Conservation (phyloP, 1,140 invertebrate genomes). For the Lethocerus indicus region DNA sequence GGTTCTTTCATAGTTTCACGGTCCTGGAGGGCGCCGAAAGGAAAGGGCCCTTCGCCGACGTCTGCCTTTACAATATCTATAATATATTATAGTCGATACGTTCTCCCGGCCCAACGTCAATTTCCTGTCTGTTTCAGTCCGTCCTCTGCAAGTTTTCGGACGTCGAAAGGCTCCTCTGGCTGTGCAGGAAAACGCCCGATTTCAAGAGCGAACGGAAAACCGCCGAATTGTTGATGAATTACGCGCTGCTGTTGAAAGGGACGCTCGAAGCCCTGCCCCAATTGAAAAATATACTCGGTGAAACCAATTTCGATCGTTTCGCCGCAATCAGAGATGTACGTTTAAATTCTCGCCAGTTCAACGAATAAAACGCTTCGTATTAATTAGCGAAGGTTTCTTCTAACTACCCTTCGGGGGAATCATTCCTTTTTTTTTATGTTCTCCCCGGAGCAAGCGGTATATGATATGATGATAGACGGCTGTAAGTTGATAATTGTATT, state of each 20-base stretch:
- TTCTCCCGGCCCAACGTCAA: too few species aligned
- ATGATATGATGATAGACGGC: too few species aligned
- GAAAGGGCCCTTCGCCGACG: too few species aligned
- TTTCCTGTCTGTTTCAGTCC: slow-evolving; percentile 22
- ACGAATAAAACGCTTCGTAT: too few species aligned
- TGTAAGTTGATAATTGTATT: too few species aligned
- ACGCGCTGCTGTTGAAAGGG: slow-evolving; percentile 59
- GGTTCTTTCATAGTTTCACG: too few species aligned
- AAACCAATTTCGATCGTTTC: slow-evolving; percentile 14
- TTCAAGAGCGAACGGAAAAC: slow-evolving; percentile 36
- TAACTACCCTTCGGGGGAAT: too few species aligned
- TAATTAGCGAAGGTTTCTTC: too few species aligned
- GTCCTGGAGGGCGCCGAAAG: too few species aligned
- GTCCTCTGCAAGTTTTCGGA: slow-evolving; percentile 37
- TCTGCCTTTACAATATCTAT: background rate
- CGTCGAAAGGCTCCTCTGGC: slow-evolving; percentile 39
- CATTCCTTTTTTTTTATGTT: too few species aligned
- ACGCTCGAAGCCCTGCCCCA: slow-evolving; percentile 51
- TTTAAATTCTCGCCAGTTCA: too few species aligned
- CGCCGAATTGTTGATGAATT: slow-evolving; percentile 61
- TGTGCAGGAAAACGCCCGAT: slow-evolving; percentile 36
- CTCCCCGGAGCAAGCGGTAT: too few species aligned
- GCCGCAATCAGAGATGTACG: slow-evolving; percentile 19
- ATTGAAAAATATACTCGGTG: slow-evolving; percentile 27
- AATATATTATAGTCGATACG: background rate